Conservation (phyloP, 1,140 invertebrate species). For the Drosophila sucinea region DNA sequence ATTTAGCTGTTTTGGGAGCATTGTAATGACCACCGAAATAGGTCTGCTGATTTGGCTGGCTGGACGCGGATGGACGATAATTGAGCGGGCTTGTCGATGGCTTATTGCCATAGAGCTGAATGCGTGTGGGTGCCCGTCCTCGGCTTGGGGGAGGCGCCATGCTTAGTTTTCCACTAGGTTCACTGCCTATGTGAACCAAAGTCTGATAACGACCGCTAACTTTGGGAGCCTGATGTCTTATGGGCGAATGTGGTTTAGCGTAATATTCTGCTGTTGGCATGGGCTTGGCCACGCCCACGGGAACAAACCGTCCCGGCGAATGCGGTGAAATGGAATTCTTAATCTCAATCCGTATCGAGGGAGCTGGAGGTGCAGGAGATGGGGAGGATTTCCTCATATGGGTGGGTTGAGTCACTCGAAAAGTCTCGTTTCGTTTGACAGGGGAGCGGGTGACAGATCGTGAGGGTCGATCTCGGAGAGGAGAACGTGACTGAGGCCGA, state of each 20-base stretch:
- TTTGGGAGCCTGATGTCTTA: neutral
- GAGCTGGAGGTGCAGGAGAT: constrained; percentile 38
- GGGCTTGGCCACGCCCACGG: constrained; percentile 79
- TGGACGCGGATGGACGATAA: constrained; percentile 14
- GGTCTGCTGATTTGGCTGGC: constrained; percentile 38
- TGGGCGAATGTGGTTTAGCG: constrained; percentile 55
- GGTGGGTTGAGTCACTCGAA: constrained; percentile 61
- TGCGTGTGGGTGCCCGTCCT: constrained; percentile 61
- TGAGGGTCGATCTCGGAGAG: constrained; percentile 62
- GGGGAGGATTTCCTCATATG: constrained; percentile 45
- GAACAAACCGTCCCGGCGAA: constrained; percentile 70
- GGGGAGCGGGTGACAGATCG: constrained; percentile 72
- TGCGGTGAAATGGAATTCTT: constrained; percentile 79
- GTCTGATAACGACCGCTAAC: constrained; percentile 42
- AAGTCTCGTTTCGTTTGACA: constrained; percentile 81
- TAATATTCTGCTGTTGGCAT: constrained; percentile 74
- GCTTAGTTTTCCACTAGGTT: constrained; percentile 34
- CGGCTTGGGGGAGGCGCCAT: constrained; percentile 28
- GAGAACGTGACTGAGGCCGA: constrained; percentile 74
- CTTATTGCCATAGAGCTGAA: constrained; percentile 62
- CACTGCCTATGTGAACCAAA: constrained; percentile 70
- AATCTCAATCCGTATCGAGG: constrained; percentile 78
- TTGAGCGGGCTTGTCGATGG: constrained; percentile 26
- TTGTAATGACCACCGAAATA: constrained; percentile 71
- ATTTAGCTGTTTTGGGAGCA: constrained; percentile 44